phyloP scores from a whole-genome alignment of 2,113 vertebrate genomes.

The Silurus meridionalis region DNA sequence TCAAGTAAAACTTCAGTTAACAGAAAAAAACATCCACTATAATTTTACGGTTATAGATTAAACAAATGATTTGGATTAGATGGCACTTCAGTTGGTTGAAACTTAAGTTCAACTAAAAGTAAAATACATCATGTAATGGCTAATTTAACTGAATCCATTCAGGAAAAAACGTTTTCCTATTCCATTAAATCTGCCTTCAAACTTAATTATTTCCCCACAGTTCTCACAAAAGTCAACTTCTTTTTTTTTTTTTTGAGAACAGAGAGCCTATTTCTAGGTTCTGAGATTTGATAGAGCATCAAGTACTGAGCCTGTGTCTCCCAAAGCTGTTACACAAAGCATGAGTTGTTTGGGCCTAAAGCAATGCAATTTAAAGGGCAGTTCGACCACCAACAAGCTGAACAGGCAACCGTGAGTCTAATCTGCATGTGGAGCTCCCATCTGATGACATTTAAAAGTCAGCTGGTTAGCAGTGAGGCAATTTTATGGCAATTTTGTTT shows the following conservation, averaged over 20 bases:
- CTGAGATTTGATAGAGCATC: constrained; percentile 48
- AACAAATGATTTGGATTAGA: not conserved
- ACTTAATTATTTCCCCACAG: constrained; percentile 17
- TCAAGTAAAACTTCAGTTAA: not conserved
- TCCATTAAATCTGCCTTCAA: constrained; percentile 20
- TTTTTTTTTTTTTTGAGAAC: constrained; percentile 45
- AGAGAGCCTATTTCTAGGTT: constrained; percentile 63
- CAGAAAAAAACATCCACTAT: not conserved
- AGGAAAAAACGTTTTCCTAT: not conserved
- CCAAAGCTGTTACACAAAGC: constrained; percentile 67
- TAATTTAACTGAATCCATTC: not conserved
- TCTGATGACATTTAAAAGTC: constrained; percentile 72
- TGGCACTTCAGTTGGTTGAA: not conserved
- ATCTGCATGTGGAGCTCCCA: constrained; percentile 63
- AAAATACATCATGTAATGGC: not conserved
- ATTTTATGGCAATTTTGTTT: constrained; percentile 38
- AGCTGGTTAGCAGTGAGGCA: constrained; percentile 48
- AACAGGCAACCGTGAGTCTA: constrained; percentile 41
- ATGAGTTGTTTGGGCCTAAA: constrained; percentile 65
- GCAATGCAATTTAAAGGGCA: constrained; percentile 69
- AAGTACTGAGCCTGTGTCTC: constrained; percentile 44
- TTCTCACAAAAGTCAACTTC: constrained; percentile 35
- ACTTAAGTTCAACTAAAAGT: not conserved
- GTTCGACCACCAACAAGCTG: constrained; percentile 53
- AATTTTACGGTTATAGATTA: not conserved